Conservation (phyloP, 1,140 invertebrate species). For the Tribolium castaneum region DNA sequence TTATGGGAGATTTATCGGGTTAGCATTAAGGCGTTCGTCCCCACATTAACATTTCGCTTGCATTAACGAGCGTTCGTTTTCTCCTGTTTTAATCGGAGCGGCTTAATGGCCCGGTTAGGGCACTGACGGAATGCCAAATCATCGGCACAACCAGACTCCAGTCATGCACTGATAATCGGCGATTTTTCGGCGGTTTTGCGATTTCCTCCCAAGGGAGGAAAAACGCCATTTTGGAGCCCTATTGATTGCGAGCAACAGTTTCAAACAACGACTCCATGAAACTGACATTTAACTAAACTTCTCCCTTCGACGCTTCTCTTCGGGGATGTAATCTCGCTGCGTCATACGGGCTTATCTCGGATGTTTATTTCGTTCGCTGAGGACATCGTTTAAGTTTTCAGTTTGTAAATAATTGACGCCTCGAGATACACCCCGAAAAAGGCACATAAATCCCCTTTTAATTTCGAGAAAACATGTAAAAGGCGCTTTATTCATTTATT, state of each 20-base stretch:
- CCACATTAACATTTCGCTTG: slow-evolving; percentile 13
- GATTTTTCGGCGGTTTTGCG: too few species aligned
- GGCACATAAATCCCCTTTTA: background rate
- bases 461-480: background rate
- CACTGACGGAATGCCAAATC: background rate
- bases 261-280: slow-evolving; percentile 5
- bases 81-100: slow-evolving; percentile 3
- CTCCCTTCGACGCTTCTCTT: slow-evolving; percentile 12
- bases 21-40: background rate
- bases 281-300: slow-evolving; percentile 23
- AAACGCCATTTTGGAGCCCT: slow-evolving; percentile 6
- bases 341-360: slow-evolving; percentile 21
- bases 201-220: background rate
- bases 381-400: slow-evolving; percentile 24
- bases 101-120: background rate
- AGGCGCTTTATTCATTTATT: too few species aligned
- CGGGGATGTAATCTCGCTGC: slow-evolving; percentile 8
- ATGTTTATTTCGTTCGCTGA: slow-evolving; percentile 9
- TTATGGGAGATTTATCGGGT: slow-evolving; percentile 11
- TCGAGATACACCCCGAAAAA: background rate
- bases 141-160: background rate
- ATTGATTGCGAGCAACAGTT: slow-evolving; percentile 26
- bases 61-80: slow-evolving; percentile 4
- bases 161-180: too few species aligned
- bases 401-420: slow-evolving; percentile 21